Evolutionary conservation across 2,888 invertebrate species (phyloP).

Genomic region (Octonoba sinensis): DNA sequence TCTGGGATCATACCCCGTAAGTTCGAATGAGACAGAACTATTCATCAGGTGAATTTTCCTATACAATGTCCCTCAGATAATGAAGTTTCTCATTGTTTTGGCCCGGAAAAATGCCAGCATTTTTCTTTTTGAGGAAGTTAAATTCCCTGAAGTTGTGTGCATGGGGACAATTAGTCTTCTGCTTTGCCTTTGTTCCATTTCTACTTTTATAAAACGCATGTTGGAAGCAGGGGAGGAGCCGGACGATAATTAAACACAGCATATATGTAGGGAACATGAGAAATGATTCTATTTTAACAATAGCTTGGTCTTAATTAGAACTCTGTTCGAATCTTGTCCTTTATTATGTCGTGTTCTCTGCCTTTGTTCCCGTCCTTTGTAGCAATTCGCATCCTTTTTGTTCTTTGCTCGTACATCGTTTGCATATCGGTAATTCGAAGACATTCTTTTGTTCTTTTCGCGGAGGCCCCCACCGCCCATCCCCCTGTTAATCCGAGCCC

Average conservation of each 20-base stretch:
- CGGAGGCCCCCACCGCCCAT: neutral
- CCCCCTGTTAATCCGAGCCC: no score
- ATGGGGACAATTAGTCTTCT: constrained; percentile 25
- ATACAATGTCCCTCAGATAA: no score
- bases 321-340: constrained; percentile 35
- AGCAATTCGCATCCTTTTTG: constrained; percentile 44
- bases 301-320: constrained; percentile 57
- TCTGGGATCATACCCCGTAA: no score
- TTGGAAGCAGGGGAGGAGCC: constrained; percentile 23
- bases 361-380: constrained; percentile 46
- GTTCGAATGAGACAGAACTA: no score
- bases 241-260: constrained; percentile 57
- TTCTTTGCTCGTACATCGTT: constrained; percentile 52
- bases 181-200: constrained; percentile 23
- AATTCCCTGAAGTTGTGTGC: no score
- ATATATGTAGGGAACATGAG: constrained; percentile 46
- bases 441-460: constrained; percentile 37
- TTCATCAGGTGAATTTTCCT: no score
- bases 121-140: no score
- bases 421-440: constrained; percentile 61
- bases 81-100: no score
- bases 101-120: no score
- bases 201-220: neutral
- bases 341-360: constrained; percentile 36
- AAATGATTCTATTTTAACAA: constrained; percentile 49